Evolutionary conservation across 2,888 invertebrate species (phyloP), one percentile per base, ranked within the genome.

Genomic region (Harpagoxenus sublaevis): DNA sequence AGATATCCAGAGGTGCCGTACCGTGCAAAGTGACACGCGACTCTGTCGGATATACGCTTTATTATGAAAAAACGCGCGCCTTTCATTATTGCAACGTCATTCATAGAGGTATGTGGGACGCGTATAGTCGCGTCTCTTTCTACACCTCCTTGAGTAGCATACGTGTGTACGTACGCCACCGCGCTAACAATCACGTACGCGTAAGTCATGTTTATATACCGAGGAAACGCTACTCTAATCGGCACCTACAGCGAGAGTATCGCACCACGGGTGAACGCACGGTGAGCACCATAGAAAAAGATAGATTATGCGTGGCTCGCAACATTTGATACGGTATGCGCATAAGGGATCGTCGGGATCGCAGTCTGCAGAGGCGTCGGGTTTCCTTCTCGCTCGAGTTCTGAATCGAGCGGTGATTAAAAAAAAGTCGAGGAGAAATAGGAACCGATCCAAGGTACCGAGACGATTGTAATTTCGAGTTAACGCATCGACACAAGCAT

Each of bases 311-410:
- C 90, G 83, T 89, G 89, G 89, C 89, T 87, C 89, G 87, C 89
- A 90, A 89, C 86, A 89, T 90, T 92, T 91, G 90, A 91, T 90
- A 91, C 89, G 89, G 89, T 90, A 90, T 89, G 91, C 92, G 88
- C 89, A 89, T 88, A 91, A 90, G 83, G 85, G 87, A 87, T 88
- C 90, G 84, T 85, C 60, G 68, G 60, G 81, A 78, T 23, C 23
- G 91, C 89, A 92, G 87, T 82, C 86, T 91, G 92, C 94, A 94
- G 93, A 93, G 93, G 93, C 94, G 94, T 94, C 89, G 86, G 87
- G 60, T 78, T 88, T 87, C 89, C 82, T 86, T 86, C 78, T 75
- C 82, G 62, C 77, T 86, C 35, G 83, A 65, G 82, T 75, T 81
- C 57, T 48, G 28, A 71, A 86, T 86, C 79, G 60, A 48, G 79